Evolutionary conservation across 2,113 vertebrate species (phyloP).

Genomic region (Psittacus erithacus): DNA sequence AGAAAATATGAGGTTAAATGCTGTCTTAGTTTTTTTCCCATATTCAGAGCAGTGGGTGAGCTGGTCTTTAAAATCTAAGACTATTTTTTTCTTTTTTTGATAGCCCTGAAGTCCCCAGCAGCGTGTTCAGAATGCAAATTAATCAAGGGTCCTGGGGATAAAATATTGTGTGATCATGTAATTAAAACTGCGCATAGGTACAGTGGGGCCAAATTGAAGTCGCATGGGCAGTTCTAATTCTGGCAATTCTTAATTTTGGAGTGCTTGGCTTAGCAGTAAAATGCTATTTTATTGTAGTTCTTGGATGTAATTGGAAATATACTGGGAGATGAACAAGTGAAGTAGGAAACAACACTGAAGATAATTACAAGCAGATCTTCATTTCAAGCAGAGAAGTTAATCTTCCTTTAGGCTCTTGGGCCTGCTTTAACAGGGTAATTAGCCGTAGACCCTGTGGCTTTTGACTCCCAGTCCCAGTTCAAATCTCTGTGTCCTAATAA

Average conservation of each 20-base stretch:
- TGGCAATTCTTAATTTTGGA: slow-evolving; percentile 21
- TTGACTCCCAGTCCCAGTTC: slow-evolving; percentile 29
- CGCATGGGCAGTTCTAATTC: slow-evolving; percentile 38
- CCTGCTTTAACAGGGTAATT: slow-evolving; percentile 46
- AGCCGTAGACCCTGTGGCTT: slow-evolving; percentile 22
- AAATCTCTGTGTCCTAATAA: slow-evolving; percentile 16
- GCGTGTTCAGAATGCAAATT: neutral
- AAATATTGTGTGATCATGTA: slow-evolving; percentile 19
- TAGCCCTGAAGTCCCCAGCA: neutral
- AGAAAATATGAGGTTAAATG: neutral
- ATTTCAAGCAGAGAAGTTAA: slow-evolving; percentile 59
- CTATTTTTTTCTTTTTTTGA: neutral
- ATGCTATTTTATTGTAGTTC: slow-evolving; percentile 47
- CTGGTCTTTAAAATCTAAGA: neutral
- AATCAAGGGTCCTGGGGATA: slow-evolving; percentile 1
- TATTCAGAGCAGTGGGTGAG: neutral
- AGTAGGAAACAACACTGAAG: slow-evolving; percentile 31
- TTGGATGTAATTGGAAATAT: slow-evolving; percentile 61
- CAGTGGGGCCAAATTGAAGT: slow-evolving; percentile 5
- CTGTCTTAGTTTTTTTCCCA: neutral
- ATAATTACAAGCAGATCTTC: slow-evolving; percentile 63
- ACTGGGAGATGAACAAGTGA: slow-evolving; percentile 52
- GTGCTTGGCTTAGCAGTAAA: slow-evolving; percentile 36
- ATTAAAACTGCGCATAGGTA: neutral
- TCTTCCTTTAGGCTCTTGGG: slow-evolving; percentile 52